Evolutionary conservation across 2,888 invertebrate genomes (phyloP).

Genomic region (Tetrapedia diversipes): DNA sequence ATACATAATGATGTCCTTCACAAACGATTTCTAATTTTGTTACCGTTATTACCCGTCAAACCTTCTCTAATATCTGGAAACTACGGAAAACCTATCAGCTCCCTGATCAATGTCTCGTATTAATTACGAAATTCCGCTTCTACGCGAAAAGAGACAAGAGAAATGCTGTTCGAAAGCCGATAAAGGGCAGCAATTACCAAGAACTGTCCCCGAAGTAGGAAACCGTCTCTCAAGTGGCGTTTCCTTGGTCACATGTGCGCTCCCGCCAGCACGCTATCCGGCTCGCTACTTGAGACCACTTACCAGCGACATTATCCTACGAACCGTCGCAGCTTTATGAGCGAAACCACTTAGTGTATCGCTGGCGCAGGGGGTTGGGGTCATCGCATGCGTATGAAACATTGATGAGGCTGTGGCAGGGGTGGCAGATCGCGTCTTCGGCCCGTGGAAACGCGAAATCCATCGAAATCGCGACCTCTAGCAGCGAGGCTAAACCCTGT

Average conservation of each 20-base stretch:
- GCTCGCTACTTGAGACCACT: conserved; percentile 61
- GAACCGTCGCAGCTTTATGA: conserved; percentile 78
- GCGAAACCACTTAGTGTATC: conserved; percentile 81
- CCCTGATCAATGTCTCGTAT: too few species aligned
- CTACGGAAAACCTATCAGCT: too few species aligned
- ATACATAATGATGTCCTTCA: too few species aligned
- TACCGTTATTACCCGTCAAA: too few species aligned
- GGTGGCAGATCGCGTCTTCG: conserved; percentile 34
- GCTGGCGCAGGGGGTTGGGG: conserved; percentile 64
- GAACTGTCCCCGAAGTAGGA: neutral
- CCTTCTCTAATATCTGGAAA: too few species aligned
- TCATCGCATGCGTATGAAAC: conserved; percentile 76
- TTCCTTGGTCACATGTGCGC: conserved; percentile 66
- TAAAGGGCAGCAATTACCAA: neutral
- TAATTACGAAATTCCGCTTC: too few species aligned
- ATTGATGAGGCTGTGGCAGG: conserved; percentile 73
- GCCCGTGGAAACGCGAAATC: conserved; percentile 51
- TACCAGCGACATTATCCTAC: conserved; percentile 68
- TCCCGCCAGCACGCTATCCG: conserved; percentile 37
- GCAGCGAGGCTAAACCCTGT: conserved; percentile 9
- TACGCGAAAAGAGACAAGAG: too few species aligned
- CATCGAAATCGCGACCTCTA: neutral
- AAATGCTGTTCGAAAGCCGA: neutral
- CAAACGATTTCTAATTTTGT: too few species aligned
- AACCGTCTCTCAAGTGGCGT: conserved; percentile 17